Base-by-base conservation (phyloP, 2,797 vertebrate species). In the Acrossocheilus fasciatus region DNA sequence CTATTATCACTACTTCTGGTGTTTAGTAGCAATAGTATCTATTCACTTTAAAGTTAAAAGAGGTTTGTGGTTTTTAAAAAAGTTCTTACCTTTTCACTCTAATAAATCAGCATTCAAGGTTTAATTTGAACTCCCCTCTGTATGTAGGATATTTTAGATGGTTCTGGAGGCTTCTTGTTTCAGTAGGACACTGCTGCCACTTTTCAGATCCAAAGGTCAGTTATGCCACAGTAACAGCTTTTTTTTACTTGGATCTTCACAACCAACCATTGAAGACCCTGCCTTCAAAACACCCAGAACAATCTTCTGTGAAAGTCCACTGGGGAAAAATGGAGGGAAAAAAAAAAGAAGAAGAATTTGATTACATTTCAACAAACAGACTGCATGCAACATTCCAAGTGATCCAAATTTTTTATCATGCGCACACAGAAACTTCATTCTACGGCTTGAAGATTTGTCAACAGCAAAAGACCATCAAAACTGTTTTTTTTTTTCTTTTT, bases 11-110 rank as follows among this genome's bases (percentile, higher is more conserved):
- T 57, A n/a, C 18, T 39, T 77, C 11, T 76, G 18, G 5, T 76
- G 47, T 54, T 54, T 54, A 54, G 10, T 34, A 57, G 34, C 50
- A 77, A 57, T 4, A 14, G 11, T 1, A 52, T 69, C 12, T 73
- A 30, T 72, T 57, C 14, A 26, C 23, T 57, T 72, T 26, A 52
- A 26, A 54, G 52, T 68, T 11, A 34, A 11, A 54, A 72, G 69
- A 59, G 0, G 39, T 57, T 73, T 47, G 23, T 57, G 36, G 0
- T 26, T 78, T 78, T 78, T 0, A 11, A 12, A 76, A 39, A 69
- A 18, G n/a, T 43, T 70, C 84, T 85, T 80, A 85, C 76, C 76
- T 85, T 45, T 62, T 72, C 10, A 34, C 30, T 66, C 45, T 34
- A 34, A 45, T 34, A 43, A 79, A 59, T 79, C n/a, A 59, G 36